Base-by-base conservation (phyloP, 1,140 invertebrate genomes). In the Ladona fulva region DNA sequence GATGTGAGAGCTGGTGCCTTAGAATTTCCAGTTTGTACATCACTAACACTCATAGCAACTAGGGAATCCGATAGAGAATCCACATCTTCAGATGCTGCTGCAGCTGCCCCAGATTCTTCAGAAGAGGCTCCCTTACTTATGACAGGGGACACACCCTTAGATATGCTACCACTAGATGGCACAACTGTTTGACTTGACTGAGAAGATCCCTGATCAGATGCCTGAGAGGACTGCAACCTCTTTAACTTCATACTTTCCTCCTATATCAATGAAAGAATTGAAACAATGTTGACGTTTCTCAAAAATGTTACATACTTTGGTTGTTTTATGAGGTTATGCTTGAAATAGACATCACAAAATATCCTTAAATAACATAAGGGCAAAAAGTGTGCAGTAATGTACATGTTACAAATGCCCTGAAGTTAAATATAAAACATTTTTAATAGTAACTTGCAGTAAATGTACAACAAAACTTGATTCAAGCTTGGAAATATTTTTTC, bases 201-300 rank as follows among this genome's bases (percentile, higher is more conserved):
- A 66, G 52, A 22, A 19, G n/a, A 19, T 19, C 52, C 52, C 14
- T 16, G 14, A 66, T 66, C 52, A 66, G 16, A 16, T 80, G 84
- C 84, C 16, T 83, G 81, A 7, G 83, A 79, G 11, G 85, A 86
- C 75, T 85, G 85, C 74, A 84, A 78, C 78, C 84, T 81, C 78
- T 85, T 86, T 8, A 81, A 78, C 79, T 84, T 86, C 1, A 80
- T 76, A 66, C 76, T 77, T 77, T 85, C 84, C 25, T 85, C 85
- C 83, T 84, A 10, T 25, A 81, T 78, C 77, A 76, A 22, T 77
- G 74, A 77, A 77, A n/a, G 1, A 1, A 37, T 37, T 37, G 29
- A 37, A 37, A 37, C 3, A 37, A 37, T 37, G 29, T 37, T 37
- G 8, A 37, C 29, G 8, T 37, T 5, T 8, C 1, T 5, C 8